Evolutionary conservation across 1,140 invertebrate species (phyloP).

Genomic region (Drosophila arizonae): DNA sequence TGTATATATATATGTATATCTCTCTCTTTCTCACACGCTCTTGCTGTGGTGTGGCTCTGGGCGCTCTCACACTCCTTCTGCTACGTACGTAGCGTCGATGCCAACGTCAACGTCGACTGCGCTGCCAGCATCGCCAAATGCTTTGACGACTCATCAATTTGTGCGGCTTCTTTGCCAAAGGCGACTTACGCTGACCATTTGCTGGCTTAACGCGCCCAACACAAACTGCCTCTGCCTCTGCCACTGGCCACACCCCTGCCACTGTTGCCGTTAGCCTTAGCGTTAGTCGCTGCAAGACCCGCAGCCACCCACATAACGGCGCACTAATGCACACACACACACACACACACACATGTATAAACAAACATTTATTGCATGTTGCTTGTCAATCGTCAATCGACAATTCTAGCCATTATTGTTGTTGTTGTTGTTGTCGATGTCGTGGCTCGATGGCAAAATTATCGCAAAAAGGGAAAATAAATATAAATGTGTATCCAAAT

Average conservation of each 20-base stretch:
- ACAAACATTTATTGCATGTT: slow-evolving; percentile 40
- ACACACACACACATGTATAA: slow-evolving; percentile 1
- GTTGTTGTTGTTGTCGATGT: slow-evolving; percentile 41
- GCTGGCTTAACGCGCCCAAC: slow-evolving; percentile 15
- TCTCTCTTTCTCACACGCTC: not conserved
- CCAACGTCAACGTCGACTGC: slow-evolving; percentile 9
- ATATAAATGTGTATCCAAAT: slow-evolving; percentile 62
- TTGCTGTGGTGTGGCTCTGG: slow-evolving; percentile 2
- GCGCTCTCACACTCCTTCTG: slow-evolving; percentile 10
- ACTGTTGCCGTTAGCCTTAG: not conserved
- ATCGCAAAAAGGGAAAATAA: slow-evolving; percentile 60
- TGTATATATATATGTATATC: not conserved
- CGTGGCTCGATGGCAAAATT: slow-evolving; percentile 47
- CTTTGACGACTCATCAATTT: slow-evolving; percentile 52
- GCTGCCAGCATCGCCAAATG: slow-evolving; percentile 20
- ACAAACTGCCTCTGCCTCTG: not conserved
- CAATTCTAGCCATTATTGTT: slow-evolving; percentile 29
- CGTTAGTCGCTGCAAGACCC: not conserved
- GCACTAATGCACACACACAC: not conserved
- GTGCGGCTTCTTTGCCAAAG: slow-evolving; percentile 30
- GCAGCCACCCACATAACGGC: slow-evolving; percentile 24
- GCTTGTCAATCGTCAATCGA: slow-evolving; percentile 37
- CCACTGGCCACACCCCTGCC: not conserved
- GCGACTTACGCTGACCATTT: slow-evolving; percentile 20
- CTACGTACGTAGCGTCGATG: not conserved